Evolutionary conservation across 2,888 invertebrate species (phyloP).

Genomic region (Chymomyza procnemis): DNA sequence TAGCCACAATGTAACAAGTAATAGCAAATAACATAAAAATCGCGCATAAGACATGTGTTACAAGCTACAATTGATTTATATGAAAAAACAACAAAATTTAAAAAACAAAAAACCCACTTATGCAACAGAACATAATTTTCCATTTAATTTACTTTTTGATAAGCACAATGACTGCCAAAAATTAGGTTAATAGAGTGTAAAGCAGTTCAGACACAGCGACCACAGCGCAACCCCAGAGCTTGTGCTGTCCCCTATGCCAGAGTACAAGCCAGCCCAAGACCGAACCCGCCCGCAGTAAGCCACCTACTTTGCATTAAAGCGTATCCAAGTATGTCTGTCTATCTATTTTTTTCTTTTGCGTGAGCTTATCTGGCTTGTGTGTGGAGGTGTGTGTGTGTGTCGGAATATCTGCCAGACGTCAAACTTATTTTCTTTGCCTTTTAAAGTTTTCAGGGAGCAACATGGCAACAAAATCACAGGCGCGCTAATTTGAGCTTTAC

Average conservation of each 20-base stretch:
- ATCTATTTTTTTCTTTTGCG: no score
- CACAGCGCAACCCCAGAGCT: not conserved
- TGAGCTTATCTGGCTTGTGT: not conserved
- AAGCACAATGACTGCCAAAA: conserved; percentile 58
- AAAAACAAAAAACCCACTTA: conserved; percentile 15
- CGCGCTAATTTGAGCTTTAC: conserved; percentile 56
- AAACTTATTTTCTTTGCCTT: not conserved
- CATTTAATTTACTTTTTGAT: conserved; percentile 69
- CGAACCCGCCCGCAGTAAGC: conserved; percentile 26
- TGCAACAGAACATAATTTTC: conserved; percentile 46
- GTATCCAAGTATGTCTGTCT: not conserved
- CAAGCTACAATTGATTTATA: conserved; percentile 9
- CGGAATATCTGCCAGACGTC: no score
- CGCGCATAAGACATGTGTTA: conserved; percentile 17
- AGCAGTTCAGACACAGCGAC: conserved; percentile 16
- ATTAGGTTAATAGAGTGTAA: conserved; percentile 76
- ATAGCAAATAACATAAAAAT: not conserved
- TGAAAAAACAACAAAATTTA: conserved; percentile 15
- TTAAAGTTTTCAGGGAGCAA: not conserved
- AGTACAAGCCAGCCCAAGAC: not conserved
- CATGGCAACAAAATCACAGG: not conserved
- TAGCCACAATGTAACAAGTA: not conserved
- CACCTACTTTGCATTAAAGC: conserved; percentile 62
- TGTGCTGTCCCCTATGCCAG: not conserved
- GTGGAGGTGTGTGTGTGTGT: not conserved